Evolutionary conservation across 2,113 vertebrate genomes (phyloP), one percentile per base, ranked within the genome.

Genomic region (Semicossyphus pulcher): DNA sequence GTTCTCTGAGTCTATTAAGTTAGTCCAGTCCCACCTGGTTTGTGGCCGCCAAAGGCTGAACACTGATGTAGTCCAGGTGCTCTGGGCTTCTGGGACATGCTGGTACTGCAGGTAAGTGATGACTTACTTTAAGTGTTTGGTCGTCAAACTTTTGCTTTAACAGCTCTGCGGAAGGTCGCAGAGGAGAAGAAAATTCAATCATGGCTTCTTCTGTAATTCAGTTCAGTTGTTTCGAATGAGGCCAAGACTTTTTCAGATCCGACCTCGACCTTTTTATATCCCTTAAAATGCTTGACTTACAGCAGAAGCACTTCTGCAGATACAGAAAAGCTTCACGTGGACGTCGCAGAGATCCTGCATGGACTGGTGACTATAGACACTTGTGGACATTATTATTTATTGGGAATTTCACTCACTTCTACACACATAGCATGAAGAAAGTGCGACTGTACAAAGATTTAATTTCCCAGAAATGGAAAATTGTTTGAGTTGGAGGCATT

Each of bases 1-100:
- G 80, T 81, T 67, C 51, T 64, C 57, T 18, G 65, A 78, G 37
- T 81, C 78, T 58, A 84, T 84, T 70, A 80, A 81, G 29, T 45
- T 11, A 34, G 66, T 62, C 28, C 47, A 47, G 39, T 81, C 81
- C 79, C 81, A 53, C 36, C 53, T 61, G 60, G 29, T 65, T 83
- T 79, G 53, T 21, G 12, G 47, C 61, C 75, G 80, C 80, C 66
- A 68, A 32, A 1, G 66, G 67, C 74, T 58, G 69, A 71, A 58
- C 44, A 66, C 69, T 15, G 23, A 63, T 78, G 26, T 72, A 64
- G 78, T 69, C 70, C 71, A 67, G 66, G 59, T 45, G 80, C 59
- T 57, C 23, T 61, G 78, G 32, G 67, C 37, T 64, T 83, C 51
- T 51, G 68, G 72, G 63, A 68, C 48, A 52, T 64, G 41, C n/a